These are phyloP conservation scores for Brachyhypopomus gauderio DNA, from an alignment of 2,113 vertebrate genomes.

Conservation along the genomic window DNA sequence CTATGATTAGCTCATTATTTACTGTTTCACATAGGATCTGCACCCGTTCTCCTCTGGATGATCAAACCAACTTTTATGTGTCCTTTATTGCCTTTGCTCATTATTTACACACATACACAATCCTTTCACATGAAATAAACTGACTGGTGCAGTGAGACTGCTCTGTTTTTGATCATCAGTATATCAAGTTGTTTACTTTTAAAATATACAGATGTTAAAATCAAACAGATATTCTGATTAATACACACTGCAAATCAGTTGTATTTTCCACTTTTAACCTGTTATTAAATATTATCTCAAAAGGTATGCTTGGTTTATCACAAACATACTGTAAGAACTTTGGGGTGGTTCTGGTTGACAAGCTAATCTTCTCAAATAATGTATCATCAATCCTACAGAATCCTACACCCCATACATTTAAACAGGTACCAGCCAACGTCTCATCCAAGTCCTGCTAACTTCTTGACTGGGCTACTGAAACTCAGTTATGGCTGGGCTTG, in stretches of 20 bases:
- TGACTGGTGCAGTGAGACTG: slow-evolving; percentile 24
- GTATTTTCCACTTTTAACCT: not conserved
- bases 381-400: not conserved
- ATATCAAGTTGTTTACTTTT: slow-evolving; percentile 21
- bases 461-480: not conserved
- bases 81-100: slow-evolving; percentile 49
- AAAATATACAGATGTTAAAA: slow-evolving; percentile 6
- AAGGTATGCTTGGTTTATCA: not conserved
- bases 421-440: not conserved
- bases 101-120: slow-evolving; percentile 48
- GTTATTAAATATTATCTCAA: not conserved
- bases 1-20: slow-evolving; percentile 56
- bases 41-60: slow-evolving; percentile 31
- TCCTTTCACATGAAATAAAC: slow-evolving; percentile 40
- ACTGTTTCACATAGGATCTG: slow-evolving; percentile 46
- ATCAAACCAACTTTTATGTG: slow-evolving; percentile 52
- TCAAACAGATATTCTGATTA: not conserved
- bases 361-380: not conserved
- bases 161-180: slow-evolving; percentile 18
- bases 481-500: not conserved
- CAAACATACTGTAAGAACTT: too few relatives aligned
- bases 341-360: not conserved
- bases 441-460: not conserved
- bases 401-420: not conserved
- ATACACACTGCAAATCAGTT: not conserved